Evolutionary conservation across 2,797 vertebrate species (phyloP), one percentile per base, ranked within the genome.

Genomic region (Zalophus californianus): DNA sequence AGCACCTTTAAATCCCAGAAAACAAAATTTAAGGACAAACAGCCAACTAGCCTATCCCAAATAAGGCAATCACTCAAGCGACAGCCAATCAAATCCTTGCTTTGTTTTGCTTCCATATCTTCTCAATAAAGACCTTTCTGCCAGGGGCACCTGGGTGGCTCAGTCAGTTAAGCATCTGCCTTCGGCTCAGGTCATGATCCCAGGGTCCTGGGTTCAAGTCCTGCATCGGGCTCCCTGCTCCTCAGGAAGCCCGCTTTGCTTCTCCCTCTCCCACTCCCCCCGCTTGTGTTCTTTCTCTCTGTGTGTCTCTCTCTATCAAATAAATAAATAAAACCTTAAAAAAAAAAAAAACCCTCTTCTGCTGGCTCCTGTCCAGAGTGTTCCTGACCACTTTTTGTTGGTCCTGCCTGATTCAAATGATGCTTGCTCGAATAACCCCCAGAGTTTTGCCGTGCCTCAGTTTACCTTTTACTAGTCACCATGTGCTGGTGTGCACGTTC

Each of bases 1-100:
- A 48, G 20, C 9, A 58, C 32, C 25, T 20, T 27, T 5, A 1
- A 21, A 78, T 50, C 4, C 60, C 87, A 70, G 50, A 60, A 90
- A 85, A 70, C 20, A 10, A 50, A 70, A 78, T 60, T 41, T 27
- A 90, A 90, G 25, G 64, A 58, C 86, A 41, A 88, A 62, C n/a
- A 54, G 66, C 66, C 41, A 44, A 54, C 29, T 27, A 15, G 32
- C 5, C 41, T 41, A 11, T 25, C 14, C 41, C 52, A 38, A 2
- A 12, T 41, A 90, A 27, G 27, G 25, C 13, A 27, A 60, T 9
- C 18, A 2, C 25, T 83, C 21, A 83, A 62, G 86, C 3, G 27
- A 73, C 18, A 44, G 44, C 35, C 56, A 44, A 3, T 64, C 86
- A 89, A 64, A 23, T 79, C n/a, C 35, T 9, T 68, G 32, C 54